A percentile compares a stretch with the other conserved stretches of the same genome.
Evolutionary conservation across 2,888 invertebrate genomes (phyloP).

Genomic region (Limnephilus lunatus): DNA sequence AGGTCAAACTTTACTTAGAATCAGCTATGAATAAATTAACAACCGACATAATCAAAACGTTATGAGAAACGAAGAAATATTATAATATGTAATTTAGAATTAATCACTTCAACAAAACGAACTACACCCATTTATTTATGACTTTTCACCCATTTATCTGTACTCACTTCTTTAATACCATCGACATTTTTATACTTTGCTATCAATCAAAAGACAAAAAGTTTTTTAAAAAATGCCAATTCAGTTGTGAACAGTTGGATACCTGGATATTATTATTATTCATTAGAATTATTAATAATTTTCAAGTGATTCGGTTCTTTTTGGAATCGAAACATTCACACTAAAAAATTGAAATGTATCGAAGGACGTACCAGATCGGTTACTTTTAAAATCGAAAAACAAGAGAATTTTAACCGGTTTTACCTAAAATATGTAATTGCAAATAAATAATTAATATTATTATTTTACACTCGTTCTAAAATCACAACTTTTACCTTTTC

Average conservation of each 20-base stretch:
- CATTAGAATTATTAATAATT: neutral
- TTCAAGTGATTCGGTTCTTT: neutral
- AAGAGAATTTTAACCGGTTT: no score
- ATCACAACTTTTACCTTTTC: neutral
- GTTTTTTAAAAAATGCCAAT: no score
- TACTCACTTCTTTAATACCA: neutral
- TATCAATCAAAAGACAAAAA: no score
- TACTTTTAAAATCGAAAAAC: no score
- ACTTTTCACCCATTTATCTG: neutral
- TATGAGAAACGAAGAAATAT: neutral
- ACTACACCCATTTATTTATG: neutral
- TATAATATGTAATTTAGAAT: neutral
- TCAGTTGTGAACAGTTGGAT: neutral
- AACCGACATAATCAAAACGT: neutral
- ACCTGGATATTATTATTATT: neutral
- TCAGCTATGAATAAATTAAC: no score
- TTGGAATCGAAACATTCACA: neutral
- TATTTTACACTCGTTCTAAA: neutral
- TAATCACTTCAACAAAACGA: neutral
- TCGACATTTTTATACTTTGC: neutral
- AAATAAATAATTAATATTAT: no score
- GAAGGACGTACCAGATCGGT: neutral
- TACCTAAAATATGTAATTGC: neutral
- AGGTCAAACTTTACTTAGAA: no score
- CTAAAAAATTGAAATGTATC: neutral